Evolutionary conservation across 2,797 vertebrate genomes (phyloP), one percentile per base, ranked within the genome.

Genomic region (Hydrocynus forskahlii): DNA sequence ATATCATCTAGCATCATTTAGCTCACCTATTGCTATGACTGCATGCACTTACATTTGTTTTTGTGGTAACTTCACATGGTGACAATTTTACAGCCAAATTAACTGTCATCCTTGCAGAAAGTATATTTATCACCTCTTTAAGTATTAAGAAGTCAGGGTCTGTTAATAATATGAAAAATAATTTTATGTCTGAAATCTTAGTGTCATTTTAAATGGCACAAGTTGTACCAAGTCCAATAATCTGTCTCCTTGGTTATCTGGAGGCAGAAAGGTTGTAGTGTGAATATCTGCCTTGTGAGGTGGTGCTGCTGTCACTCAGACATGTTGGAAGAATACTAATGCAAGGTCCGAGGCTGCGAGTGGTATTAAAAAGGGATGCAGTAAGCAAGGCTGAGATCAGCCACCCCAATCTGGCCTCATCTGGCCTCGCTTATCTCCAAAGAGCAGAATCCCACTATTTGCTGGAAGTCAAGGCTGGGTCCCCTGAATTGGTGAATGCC

Each of bases 301-400:
- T 25, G 68, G 43, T 29, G 68, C n/a, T n/a, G 67, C 45, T 52
- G 21, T 76, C 21, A 2, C 29, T 74, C 17, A 52, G 54, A 52
- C 29, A 54, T 70, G 64, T 83, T 62, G 38, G 12, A 52, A 45
- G 81, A 79, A 79, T 79, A 69, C 71, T 75, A 83, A 83, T 69
- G 43, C 66, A 40, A 48, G 38, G 54, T n/a, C 0, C 7, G 1
- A 40, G 43, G 66, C 63, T 62, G 63, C 60, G 5, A 55, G 76
- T 69, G 16, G 54, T 63, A 79, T 62, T 68, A 40, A 60, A 69
- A 78, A 35, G n/a, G 38, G 55, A 54, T 50, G 43, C 10, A 9
- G 25, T 69, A 79, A 45, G 54, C 25, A 69, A 79, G 70, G 43
- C 69, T 7, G 8, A 67, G 52, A 82, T 52, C 17, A 25, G n/a